Evolutionary conservation across 2,888 invertebrate genomes (phyloP).

Genomic region (Orthonychiurus folsomi): DNA sequence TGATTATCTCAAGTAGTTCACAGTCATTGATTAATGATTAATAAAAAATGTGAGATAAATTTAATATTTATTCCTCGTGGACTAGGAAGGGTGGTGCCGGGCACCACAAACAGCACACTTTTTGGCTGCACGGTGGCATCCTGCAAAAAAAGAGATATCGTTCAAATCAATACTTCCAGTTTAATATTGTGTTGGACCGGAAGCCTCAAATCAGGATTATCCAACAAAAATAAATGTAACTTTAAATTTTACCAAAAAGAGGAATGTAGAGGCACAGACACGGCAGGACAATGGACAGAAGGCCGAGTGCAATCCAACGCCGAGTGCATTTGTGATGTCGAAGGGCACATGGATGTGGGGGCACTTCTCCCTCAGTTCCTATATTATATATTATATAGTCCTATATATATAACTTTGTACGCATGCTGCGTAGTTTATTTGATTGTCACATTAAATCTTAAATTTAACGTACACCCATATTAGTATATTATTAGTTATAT

Average conservation of each 20-base stretch:
- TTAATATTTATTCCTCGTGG: not conserved
- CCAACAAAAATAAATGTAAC: no score
- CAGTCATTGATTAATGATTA: constrained; percentile 6
- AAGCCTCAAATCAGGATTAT: no score
- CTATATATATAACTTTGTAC: no score
- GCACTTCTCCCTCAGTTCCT: constrained; percentile 80
- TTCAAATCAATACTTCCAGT: not conserved
- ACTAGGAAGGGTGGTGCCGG: constrained; percentile 50
- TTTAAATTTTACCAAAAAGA: no score
- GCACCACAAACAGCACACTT: constrained; percentile 76
- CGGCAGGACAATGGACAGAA: constrained; percentile 78
- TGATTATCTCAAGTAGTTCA: not conserved
- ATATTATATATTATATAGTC: no score
- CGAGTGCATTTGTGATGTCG: constrained; percentile 61
- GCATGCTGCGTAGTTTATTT: no score
- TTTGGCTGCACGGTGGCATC: constrained; percentile 72
- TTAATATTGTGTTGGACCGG: no score
- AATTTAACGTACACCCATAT: not conserved
- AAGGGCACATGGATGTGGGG: constrained; percentile 59
- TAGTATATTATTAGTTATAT: not conserved
- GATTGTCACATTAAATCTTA: no score
- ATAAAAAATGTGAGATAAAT: not conserved
- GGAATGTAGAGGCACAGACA: constrained; percentile 92
- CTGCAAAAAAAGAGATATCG: constrained; percentile 47
- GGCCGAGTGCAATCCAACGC: constrained; percentile 75